phyloP scores from a whole-genome alignment of 2,888 invertebrate genomes.

The Sesia apiformis region DNA sequence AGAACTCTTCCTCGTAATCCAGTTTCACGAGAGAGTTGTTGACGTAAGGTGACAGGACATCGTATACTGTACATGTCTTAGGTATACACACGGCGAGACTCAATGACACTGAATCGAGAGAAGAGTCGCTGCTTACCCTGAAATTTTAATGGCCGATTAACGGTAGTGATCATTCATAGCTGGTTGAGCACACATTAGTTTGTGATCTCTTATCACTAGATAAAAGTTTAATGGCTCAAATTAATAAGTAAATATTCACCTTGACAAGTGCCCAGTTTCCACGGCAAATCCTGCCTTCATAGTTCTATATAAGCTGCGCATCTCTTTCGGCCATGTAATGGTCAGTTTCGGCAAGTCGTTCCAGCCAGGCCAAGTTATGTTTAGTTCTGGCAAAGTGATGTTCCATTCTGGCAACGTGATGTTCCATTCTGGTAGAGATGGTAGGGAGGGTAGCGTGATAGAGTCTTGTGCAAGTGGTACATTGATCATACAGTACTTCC shows the following conservation, averaged over 20 bases:
- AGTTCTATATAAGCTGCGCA: not conserved
- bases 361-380: not conserved
- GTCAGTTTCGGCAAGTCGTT: not conserved
- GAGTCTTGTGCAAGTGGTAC: not conserved
- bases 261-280: not conserved
- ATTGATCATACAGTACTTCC: constrained; percentile 8
- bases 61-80: constrained; percentile 23
- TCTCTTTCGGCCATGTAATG: not conserved
- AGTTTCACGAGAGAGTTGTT: constrained; percentile 17
- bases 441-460: not conserved
- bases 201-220: no score
- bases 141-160: no score
- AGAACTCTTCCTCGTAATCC: constrained; percentile 25
- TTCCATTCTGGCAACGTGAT: not conserved
- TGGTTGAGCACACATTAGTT: no score
- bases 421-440: not conserved
- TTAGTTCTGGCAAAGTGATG: not conserved
- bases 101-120: not conserved
- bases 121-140: no score
- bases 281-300: not conserved
- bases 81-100: constrained; percentile 34
- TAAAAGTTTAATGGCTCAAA: no score
- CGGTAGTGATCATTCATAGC: no score
- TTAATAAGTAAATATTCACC: not conserved
- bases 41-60: not conserved